These are phyloP conservation scores for Argentina silus DNA, from an alignment of 2,797 vertebrate genomes.

Conservation along the genomic window DNA sequence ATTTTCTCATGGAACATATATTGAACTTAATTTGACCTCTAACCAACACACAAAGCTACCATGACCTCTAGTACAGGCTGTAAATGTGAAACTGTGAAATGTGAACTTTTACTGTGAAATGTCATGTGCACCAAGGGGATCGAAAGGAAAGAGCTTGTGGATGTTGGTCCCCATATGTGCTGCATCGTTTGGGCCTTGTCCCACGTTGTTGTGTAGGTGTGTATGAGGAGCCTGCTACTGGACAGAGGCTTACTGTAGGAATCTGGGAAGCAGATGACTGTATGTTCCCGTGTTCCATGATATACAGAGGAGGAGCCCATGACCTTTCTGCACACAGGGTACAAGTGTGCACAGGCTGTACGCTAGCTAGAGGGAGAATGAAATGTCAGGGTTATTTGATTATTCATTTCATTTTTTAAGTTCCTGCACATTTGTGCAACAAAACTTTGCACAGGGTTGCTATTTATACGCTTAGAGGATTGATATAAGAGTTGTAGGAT, in stretches of 20 bases:
- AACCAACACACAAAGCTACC: too few relatives aligned
- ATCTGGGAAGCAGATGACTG: constrained; percentile 72
- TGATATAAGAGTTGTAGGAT: too few relatives aligned
- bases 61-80: constrained; percentile 40
- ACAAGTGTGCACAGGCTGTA: background rate
- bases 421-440: too few relatives aligned
- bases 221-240: constrained; percentile 56
- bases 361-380: too few relatives aligned
- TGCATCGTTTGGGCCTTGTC: constrained; percentile 65
- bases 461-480: too few relatives aligned
- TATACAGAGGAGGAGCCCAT: too few relatives aligned
- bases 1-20: constrained; percentile 29
- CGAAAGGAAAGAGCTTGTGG: constrained; percentile 44
- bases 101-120: constrained; percentile 53
- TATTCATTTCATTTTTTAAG: too few relatives aligned
- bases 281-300: background rate
- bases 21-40: too few relatives aligned
- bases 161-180: constrained; percentile 70
- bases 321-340: too few relatives aligned
- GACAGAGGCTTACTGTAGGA: constrained; percentile 53
- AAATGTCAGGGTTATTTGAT: too few relatives aligned
- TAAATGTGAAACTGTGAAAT: constrained; percentile 48
- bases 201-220: too few relatives aligned
- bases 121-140: constrained; percentile 46
- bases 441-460: too few relatives aligned